Evolutionary conservation across 2,113 vertebrate species (phyloP).

Genomic region (Actenoides lindsayi): DNA sequence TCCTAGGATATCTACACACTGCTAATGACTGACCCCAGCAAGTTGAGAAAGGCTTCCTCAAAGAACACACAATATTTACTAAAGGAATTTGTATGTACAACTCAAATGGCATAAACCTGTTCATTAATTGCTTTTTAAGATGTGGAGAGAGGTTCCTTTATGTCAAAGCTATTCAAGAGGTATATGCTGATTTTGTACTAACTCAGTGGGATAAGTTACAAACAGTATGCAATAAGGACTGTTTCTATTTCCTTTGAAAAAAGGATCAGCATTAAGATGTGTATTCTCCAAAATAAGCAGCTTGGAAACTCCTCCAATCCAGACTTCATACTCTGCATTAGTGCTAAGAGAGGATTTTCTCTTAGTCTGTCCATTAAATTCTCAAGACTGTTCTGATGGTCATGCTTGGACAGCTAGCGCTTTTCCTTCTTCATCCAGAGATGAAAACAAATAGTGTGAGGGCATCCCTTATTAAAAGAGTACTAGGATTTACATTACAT

Average conservation of each 20-base stretch:
- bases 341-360: not conserved
- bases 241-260: not conserved
- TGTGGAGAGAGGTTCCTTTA: not conserved
- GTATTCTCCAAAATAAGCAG: not conserved
- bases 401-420: not conserved
- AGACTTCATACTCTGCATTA: accelerated
- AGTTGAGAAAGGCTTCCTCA: not conserved
- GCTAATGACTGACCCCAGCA: not conserved
- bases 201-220: not conserved
- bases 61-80: not conserved
- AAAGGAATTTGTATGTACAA: not conserved
- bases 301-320: not conserved
- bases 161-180: not conserved
- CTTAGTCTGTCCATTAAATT: not conserved
- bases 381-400: not conserved
- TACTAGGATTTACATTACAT: not conserved
- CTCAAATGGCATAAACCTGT: not conserved
- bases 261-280: not conserved
- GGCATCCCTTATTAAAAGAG: not conserved
- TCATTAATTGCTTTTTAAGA: not conserved
- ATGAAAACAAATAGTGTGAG: not conserved
- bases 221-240: not conserved
- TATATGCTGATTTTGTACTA: not conserved
- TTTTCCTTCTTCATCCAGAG: not conserved
- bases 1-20: not conserved